A percentile compares a stretch with the other conserved stretches of the same genome.
Conservation (phyloP, 2,113 vertebrate species). For the Microcebus jonahi region DNA sequence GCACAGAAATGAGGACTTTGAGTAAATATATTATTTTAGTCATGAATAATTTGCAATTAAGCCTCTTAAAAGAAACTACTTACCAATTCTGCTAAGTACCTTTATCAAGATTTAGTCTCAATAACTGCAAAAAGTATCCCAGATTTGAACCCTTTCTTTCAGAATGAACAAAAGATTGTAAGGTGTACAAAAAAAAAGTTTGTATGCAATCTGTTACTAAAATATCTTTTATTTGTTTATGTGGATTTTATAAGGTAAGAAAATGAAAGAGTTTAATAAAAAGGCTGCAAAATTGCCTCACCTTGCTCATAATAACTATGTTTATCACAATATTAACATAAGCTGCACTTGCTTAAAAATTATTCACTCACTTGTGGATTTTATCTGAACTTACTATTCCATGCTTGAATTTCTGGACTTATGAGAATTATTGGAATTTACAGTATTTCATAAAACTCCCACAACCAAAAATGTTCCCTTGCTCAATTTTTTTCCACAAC, state of each 20-base stretch:
- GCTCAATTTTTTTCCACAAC: constrained; percentile 32
- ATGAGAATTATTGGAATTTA: constrained; percentile 49
- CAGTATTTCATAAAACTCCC: constrained; percentile 48
- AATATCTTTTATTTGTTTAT: constrained; percentile 64
- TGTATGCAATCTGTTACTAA: not conserved
- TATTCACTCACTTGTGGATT: constrained; percentile 41
- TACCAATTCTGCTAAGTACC: constrained; percentile 48
- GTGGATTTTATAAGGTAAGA: constrained; percentile 52
- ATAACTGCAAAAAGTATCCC: constrained; percentile 54
- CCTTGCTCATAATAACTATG: not conserved
- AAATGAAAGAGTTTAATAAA: constrained; percentile 48
- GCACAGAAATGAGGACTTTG: constrained; percentile 28
- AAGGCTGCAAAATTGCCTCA: constrained; percentile 5
- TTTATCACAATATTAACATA: constrained; percentile 36
- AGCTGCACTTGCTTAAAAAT: constrained; percentile 48
- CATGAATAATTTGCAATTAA: constrained; percentile 67
- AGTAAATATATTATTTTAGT: constrained; percentile 40
- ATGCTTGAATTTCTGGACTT: not conserved
- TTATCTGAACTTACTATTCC: constrained; percentile 46
- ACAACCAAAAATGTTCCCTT: constrained; percentile 24
- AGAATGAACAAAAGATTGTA: constrained; percentile 18
- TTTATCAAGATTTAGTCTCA: constrained; percentile 56
- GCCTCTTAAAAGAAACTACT: constrained; percentile 60
- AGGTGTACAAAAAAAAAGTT: not conserved
- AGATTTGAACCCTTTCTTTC: constrained; percentile 55